phyloP scores from a whole-genome alignment of 2,888 invertebrate species.

The Cyclophora punctaria region DNA sequence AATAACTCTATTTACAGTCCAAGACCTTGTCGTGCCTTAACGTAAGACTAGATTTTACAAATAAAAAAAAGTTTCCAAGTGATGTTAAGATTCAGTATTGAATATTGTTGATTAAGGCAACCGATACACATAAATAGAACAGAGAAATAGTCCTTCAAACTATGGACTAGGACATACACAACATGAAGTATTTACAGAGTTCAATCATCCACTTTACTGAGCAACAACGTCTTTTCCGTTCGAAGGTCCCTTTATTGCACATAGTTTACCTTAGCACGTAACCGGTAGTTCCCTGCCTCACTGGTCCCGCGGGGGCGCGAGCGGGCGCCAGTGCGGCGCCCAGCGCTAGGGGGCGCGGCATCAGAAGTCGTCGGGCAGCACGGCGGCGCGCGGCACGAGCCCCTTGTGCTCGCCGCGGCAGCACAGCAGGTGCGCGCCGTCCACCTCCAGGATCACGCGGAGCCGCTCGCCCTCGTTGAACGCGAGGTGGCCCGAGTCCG shows the following conservation, averaged over 20 bases:
- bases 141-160: slow-evolving; percentile 26
- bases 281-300: slow-evolving; percentile 23
- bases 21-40: slow-evolving; percentile 65
- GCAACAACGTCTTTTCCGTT: slow-evolving; percentile 23
- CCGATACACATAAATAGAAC: slow-evolving; percentile 33
- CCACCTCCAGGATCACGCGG: slow-evolving; percentile 83
- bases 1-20: slow-evolving; percentile 61
- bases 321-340: slow-evolving; percentile 63
- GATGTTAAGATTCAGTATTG: slow-evolving; percentile 34
- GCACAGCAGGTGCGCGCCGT: slow-evolving; percentile 84
- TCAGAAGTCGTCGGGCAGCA: slow-evolving; percentile 73
- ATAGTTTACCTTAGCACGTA: background rate
- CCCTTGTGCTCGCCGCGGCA: slow-evolving; percentile 85
- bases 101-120: slow-evolving; percentile 38
- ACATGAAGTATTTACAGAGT: slow-evolving; percentile 39
- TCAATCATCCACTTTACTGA: slow-evolving; percentile 15
- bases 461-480: slow-evolving; percentile 85
- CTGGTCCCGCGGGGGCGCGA: slow-evolving; percentile 30
- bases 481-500: slow-evolving; percentile 84
- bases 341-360: slow-evolving; percentile 66
- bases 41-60: slow-evolving; percentile 72
- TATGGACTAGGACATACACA: slow-evolving; percentile 27
- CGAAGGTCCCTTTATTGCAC: background rate
- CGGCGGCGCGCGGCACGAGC: slow-evolving; percentile 82
- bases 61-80: slow-evolving; percentile 48